Evolutionary conservation across 2,797 vertebrate species (phyloP), one percentile per base, ranked within the genome.

Genomic region (Mus spretus): DNA sequence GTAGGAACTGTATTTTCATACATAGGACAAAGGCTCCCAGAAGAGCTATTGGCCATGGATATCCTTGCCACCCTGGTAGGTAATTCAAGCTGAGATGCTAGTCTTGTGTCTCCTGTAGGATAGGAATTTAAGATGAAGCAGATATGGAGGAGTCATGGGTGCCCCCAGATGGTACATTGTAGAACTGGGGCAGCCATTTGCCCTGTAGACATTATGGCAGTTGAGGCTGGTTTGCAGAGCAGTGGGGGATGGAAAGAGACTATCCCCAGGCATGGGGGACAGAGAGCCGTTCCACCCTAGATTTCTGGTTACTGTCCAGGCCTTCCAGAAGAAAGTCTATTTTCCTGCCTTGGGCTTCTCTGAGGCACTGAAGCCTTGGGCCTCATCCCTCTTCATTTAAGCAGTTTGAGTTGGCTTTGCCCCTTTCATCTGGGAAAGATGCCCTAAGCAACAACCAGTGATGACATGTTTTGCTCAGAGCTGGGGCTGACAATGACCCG

Each of bases 271-370:
- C 8, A 37, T 4, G 17, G 67, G 34, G 26, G 40, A 31, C 14
- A 17, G 79, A 5, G 10, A 5, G 20, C 15, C 26, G 3, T 50
- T 26, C 20, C 0, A 78, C 87, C 63, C 61, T 24, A 11, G 11
- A 31, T 72, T 40, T 77, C 50, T 80, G 14, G 47, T 50, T 78
- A 10, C 37, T 65, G 22, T 53, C 26, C 57, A 11, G 78, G 14
- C 17, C 40, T 37, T 83, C 40, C 47, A 78, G 34, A 77, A 82
- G 47, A 28, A 61, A 63, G 14, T 63, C 55, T 8, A 3, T 50
- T 89, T 84, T 26, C n/a, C 50, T 44, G 55, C 59, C 72, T 82
- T 90, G 40, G 85, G 65, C 65, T 63, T 89, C 78, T 55, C 75
- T 1, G 63, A 80, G 40, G 84, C 31, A 8, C 53, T 0, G 13